Conservation (phyloP, 2,888 invertebrate genomes). For the Eilema depressum region DNA sequence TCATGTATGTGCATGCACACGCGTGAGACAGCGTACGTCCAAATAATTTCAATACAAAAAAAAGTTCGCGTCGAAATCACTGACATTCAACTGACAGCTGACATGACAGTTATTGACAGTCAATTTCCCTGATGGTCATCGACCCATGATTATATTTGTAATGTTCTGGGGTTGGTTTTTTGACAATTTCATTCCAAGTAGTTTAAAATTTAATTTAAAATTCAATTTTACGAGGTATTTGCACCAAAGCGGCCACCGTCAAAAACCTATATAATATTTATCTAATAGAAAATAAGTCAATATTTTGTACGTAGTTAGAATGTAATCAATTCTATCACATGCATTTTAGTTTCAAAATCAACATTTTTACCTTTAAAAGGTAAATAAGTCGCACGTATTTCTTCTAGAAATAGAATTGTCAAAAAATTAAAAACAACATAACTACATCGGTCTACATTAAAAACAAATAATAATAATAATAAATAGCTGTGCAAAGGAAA, state of each 20-base stretch:
- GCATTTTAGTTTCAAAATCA: slow-evolving; percentile 4
- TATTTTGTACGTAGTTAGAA: slow-evolving; percentile 12
- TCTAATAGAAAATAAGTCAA: slow-evolving; percentile 3
- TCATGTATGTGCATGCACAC: too few species aligned
- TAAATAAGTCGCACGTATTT: neutral
- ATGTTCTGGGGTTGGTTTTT: slow-evolving; percentile 23
- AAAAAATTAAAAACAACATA: slow-evolving; percentile 38
- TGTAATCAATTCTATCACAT: slow-evolving; percentile 15
- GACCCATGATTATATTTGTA: slow-evolving; percentile 20
- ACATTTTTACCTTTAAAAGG: slow-evolving; percentile 13
- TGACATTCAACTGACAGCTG: slow-evolving; percentile 9
- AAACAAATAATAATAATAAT: slow-evolving; percentile 51
- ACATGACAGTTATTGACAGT: slow-evolving; percentile 22
- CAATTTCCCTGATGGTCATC: slow-evolving; percentile 10
- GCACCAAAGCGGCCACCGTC: neutral
- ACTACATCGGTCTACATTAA: slow-evolving; percentile 52
- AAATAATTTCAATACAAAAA: slow-evolving; percentile 30
- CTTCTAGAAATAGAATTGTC: slow-evolving; percentile 42
- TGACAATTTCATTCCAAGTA: slow-evolving; percentile 39
- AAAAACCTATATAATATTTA: neutral
- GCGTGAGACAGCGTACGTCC: too few species aligned
- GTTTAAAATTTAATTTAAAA: neutral
- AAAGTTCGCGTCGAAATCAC: slow-evolving; percentile 3
- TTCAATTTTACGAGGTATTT: neutral
- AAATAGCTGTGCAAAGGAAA: slow-evolving; percentile 49